Evolutionary conservation across 2,797 vertebrate species (phyloP).

Genomic region (Acanthornis magna): DNA sequence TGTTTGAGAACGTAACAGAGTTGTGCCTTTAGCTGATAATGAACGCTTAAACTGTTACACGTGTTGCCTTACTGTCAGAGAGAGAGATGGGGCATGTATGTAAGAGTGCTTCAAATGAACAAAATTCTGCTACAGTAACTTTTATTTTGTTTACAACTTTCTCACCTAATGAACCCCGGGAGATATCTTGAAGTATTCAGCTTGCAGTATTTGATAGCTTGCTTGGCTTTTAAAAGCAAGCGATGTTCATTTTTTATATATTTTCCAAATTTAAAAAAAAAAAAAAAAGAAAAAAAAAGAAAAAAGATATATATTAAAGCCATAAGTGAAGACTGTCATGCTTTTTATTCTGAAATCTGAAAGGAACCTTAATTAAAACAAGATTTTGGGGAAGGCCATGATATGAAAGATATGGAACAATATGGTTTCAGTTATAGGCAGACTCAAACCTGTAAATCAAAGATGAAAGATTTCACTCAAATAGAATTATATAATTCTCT

Average conservation of each 20-base stretch:
- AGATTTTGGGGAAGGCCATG: slow-evolving; percentile 72
- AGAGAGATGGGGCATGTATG: slow-evolving; percentile 62
- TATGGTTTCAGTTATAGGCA: slow-evolving; percentile 76
- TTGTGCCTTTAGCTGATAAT: slow-evolving; percentile 70
- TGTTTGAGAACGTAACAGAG: slow-evolving; percentile 44
- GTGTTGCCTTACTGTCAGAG: slow-evolving; percentile 68
- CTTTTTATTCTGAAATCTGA: slow-evolving; percentile 78
- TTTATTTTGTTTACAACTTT: slow-evolving; percentile 60
- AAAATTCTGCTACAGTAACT: slow-evolving; percentile 55
- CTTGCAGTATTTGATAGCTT: slow-evolving; percentile 71
- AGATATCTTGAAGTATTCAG: slow-evolving; percentile 57
- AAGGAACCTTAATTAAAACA: slow-evolving; percentile 82
- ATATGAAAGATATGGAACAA: slow-evolving; percentile 81
- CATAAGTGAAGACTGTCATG: slow-evolving; percentile 82
- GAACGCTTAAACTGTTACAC: slow-evolving; percentile 68
- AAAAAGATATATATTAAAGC: slow-evolving; percentile 78
- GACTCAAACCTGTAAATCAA: slow-evolving; percentile 81
- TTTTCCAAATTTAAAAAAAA: slow-evolving; percentile 71
- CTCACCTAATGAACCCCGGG: slow-evolving; percentile 56
- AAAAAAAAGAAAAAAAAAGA: not conserved
- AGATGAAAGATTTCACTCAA: slow-evolving; percentile 84
- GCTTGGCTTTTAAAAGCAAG: slow-evolving; percentile 70
- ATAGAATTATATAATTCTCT: slow-evolving; percentile 84
- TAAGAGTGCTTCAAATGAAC: slow-evolving; percentile 49
- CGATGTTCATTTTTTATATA: slow-evolving; percentile 73